A percentile compares a stretch with the other conserved stretches of the same genome.
phyloP scores from a whole-genome alignment of 2,797 vertebrate genomes.

The Anomalospiza imberbis region DNA sequence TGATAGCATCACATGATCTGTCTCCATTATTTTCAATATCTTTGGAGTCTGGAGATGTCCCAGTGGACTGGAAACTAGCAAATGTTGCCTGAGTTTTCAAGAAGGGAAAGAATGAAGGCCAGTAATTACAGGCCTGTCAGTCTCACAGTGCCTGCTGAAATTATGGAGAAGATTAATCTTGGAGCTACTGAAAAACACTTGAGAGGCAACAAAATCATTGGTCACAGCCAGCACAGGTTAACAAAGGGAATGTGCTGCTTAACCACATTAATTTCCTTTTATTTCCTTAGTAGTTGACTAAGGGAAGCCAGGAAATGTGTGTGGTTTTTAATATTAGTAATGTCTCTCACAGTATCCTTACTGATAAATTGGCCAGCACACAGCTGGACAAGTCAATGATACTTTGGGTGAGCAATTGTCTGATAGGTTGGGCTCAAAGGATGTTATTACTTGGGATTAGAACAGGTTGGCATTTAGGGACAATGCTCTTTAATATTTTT shows the following conservation, averaged over 20 bases:
- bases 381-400: neutral
- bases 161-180: neutral
- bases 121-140: neutral
- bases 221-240: neutral
- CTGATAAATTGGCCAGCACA: neutral
- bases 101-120: neutral
- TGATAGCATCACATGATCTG: neutral
- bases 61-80: neutral
- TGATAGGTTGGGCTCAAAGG: neutral
- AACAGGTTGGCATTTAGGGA: neutral
- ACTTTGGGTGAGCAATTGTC: neutral
- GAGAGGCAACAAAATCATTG: neutral
- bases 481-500: neutral
- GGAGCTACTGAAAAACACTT: neutral
- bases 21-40: neutral
- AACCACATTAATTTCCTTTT: neutral
- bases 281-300: neutral
- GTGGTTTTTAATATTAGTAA: accelerated
- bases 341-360: neutral
- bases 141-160: neutral
- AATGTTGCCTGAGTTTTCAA: neutral
- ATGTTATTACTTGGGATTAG: neutral
- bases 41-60: neutral
- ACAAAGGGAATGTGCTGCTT: neutral
- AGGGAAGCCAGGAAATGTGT: neutral